Base-by-base conservation (phyloP, 2,888 invertebrate species). In the Phorcus lineatus region DNA sequence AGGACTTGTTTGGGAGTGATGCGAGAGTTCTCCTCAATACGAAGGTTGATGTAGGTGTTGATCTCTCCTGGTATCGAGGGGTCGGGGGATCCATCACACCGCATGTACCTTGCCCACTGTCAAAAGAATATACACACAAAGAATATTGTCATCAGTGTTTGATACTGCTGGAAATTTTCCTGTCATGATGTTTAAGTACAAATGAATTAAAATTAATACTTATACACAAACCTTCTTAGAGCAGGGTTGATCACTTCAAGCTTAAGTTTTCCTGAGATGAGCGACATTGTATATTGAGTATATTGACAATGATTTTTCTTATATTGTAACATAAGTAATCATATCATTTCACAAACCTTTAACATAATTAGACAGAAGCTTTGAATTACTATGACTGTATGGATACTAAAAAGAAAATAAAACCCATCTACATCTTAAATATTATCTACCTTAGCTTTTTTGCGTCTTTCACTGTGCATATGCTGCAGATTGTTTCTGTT, bases 61-160 rank as follows among this genome's bases (percentile, higher is more conserved):
- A 93, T 93, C 84, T 93, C 93, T 40, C 91, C 91, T 31, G 88
- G 91, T 24, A 88, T 86, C 7, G 91, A 88, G 2, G 93, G 93
- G 78, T 93, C 91, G 0, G 93, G 93, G 4, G 93, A 92, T 4
- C 93, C 93, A 86, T 93, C 93, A 85, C 93, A 93, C 55, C 89
- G 84, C 92, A 93, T 92, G 85, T 93, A 93, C 22, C 93, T 86
- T 16, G 89, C 89, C 93, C 93, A 93, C 92, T 93, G 85, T 11
- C 83, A 83, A 9, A 1, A 47, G 47, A 53, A 40, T 82, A n/a
- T 80, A 67, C 6, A 54, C 47, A 17, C 62, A 67, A 31, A 74
- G 31, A 3, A 77, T 16, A 16, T 16, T 22, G 22, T 31, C 16
- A 1, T 57, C 11, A 40, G 16, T 36, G 24, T 55, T 22, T 40